These are phyloP conservation scores for Silurus glanis DNA, from an alignment of 2,113 vertebrate genomes.

Conservation along the genomic window DNA sequence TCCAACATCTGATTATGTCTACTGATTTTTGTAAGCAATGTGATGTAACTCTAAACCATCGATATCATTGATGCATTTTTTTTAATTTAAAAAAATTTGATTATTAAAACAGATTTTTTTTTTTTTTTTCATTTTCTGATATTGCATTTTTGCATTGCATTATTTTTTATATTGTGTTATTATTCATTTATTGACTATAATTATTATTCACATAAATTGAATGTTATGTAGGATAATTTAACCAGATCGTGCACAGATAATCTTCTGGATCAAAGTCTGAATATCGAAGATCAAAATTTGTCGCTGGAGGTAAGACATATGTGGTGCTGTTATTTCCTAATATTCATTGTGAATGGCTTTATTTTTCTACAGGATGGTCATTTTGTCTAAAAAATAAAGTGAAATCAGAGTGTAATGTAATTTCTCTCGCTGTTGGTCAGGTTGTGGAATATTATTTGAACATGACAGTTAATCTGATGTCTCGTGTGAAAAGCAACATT, in stretches of 20 bases:
- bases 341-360: background rate
- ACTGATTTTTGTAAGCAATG: too few species aligned
- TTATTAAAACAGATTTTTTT: too few species aligned
- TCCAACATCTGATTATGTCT: too few species aligned
- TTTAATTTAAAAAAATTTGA: too few species aligned
- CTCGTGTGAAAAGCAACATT: background rate
- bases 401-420: background rate
- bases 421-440: background rate
- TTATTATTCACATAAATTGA: too few species aligned
- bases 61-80: too few species aligned
- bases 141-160: too few species aligned
- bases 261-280: background rate
- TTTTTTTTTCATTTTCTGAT: too few species aligned
- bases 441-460: background rate
- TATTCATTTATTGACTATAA: too few species aligned
- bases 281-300: background rate
- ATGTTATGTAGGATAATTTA: background rate
- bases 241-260: background rate
- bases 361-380: background rate
- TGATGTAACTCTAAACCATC: too few species aligned
- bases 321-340: background rate
- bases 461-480: background rate
- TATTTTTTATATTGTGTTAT: too few species aligned
- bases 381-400: background rate
- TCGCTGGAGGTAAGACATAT: background rate